These are phyloP conservation scores for Napeogenes sylphis DNA, from an alignment of 2,888 invertebrate species.

Conservation along the genomic window DNA sequence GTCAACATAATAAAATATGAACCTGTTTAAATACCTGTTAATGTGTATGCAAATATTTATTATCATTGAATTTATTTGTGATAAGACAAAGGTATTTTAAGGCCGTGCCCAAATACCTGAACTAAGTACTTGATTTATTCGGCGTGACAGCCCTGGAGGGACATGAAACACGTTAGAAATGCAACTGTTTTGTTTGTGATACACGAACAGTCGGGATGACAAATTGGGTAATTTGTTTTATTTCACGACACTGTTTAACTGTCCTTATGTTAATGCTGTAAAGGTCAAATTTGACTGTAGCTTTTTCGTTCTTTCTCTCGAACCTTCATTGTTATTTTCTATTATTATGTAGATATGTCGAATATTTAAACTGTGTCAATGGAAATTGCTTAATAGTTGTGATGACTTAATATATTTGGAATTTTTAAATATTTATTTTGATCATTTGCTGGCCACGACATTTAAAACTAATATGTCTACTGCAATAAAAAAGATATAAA, in stretches of 20 bases:
- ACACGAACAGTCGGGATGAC: constrained; percentile 48
- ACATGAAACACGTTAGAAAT: constrained; percentile 37
- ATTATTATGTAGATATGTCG: constrained; percentile 19
- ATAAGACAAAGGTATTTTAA: constrained; percentile 50
- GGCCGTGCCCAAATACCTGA: constrained; percentile 50
- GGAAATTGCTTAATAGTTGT: constrained; percentile 6
- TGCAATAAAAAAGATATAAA: no score
- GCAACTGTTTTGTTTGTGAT: constrained; percentile 38
- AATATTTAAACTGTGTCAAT: constrained; percentile 14
- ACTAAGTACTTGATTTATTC: constrained; percentile 57
- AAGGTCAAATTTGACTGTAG: constrained; percentile 30
- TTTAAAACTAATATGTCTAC: no score
- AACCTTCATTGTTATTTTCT: constrained; percentile 26
- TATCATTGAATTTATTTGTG: constrained; percentile 12
- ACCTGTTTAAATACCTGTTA: not conserved
- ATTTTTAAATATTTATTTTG: not conserved
- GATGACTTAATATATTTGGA: not conserved
- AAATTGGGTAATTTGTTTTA: constrained; percentile 59
- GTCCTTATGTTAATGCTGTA: constrained; percentile 33
- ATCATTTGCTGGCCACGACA: no score
- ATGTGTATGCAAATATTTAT: constrained; percentile 13
- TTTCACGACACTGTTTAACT: constrained; percentile 44
- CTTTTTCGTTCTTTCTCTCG: constrained; percentile 18
- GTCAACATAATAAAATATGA: not conserved
- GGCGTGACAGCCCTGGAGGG: constrained; percentile 51